Conservation (phyloP, 2,888 invertebrate genomes). For the Deilephila porcellus region DNA sequence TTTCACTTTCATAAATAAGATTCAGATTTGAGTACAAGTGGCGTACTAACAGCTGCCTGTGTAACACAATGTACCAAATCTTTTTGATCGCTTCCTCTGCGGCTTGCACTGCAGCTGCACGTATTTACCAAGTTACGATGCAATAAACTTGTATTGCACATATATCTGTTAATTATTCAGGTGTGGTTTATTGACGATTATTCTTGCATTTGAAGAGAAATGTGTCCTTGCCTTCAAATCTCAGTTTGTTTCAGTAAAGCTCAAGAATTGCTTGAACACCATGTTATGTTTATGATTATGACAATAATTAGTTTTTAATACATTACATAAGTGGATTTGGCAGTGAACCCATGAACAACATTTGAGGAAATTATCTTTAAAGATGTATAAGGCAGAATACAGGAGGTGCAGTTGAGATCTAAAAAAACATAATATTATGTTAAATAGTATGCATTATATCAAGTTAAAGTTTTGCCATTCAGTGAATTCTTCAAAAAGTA, state of each 20-base stretch:
- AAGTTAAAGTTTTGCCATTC: too few relatives aligned
- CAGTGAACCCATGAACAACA: neutral
- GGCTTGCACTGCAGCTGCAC: neutral
- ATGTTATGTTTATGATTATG: neutral
- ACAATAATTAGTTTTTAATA: neutral
- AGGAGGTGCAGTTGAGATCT: too few relatives aligned
- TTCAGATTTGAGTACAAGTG: neutral
- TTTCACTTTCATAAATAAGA: neutral
- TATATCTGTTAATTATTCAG: neutral
- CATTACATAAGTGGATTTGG: neutral
- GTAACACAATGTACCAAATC: neutral
- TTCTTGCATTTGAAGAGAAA: neutral
- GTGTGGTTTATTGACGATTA: neutral
- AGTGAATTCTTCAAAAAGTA: too few relatives aligned
- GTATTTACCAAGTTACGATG: neutral
- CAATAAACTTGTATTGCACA: neutral
- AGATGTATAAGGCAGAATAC: too few relatives aligned
- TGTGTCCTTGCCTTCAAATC: neutral
- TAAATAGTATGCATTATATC: too few relatives aligned
- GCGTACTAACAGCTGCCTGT: neutral
- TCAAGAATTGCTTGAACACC: neutral
- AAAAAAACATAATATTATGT: too few relatives aligned
- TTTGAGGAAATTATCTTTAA: too few relatives aligned
- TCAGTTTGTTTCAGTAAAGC: too few relatives aligned
- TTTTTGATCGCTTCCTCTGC: constrained; percentile 1